A percentile compares a stretch with the other conserved stretches of the same genome.
phyloP scores from a whole-genome alignment of 2,113 vertebrate genomes.

The Ochotona princeps region DNA sequence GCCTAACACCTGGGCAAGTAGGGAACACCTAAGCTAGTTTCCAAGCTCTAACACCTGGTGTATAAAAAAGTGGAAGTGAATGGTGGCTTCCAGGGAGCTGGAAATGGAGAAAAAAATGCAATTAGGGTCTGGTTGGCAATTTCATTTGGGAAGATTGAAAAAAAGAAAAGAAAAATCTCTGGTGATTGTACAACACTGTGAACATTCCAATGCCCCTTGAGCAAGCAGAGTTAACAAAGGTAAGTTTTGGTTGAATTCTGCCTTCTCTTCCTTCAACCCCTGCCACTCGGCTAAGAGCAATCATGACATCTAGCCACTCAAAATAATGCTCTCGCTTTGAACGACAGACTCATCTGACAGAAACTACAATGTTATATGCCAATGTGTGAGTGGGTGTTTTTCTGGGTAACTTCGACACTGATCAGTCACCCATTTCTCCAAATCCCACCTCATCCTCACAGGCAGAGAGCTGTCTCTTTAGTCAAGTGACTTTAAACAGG shows the following conservation, averaged over 20 bases:
- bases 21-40: too few relatives aligned
- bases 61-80: background rate
- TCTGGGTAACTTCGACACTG: constrained; percentile 34
- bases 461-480: background rate
- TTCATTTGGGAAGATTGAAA: constrained; percentile 18
- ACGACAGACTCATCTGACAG: constrained; percentile 34
- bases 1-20: too few relatives aligned
- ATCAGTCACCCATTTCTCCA: background rate
- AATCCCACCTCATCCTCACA: constrained; percentile 5
- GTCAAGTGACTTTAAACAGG: constrained; percentile 68
- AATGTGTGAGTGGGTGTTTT: background rate
- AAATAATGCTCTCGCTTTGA: constrained; percentile 58
- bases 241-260: background rate
- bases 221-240: background rate
- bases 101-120: background rate
- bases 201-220: constrained; percentile 1
- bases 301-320: constrained; percentile 10
- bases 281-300: background rate
- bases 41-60: too few relatives aligned
- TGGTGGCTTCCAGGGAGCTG: background rate
- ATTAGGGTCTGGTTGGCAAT: background rate
- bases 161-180: background rate
- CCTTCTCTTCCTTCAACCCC: background rate
- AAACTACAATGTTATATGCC: background rate
- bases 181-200: background rate